Percentiles rank a stretch among this genome's conserved stretches.
Evolutionary conservation across 2,888 invertebrate species (phyloP).

Genomic region (Dusona sp.): DNA sequence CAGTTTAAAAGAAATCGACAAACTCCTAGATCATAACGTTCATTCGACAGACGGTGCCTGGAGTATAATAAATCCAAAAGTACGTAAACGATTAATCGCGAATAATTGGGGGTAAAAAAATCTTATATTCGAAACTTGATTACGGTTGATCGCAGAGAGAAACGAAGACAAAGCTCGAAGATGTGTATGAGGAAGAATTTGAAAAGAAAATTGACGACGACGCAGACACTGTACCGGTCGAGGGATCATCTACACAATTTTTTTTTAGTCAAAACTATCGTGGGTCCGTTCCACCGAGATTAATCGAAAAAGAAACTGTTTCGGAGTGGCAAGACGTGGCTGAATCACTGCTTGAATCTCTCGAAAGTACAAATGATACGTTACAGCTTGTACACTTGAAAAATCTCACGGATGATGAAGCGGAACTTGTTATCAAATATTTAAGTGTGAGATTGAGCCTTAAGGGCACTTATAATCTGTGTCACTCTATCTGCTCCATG

Average conservation of each 20-base stretch:
- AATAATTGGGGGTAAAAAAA: not conserved
- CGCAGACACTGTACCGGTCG: not conserved
- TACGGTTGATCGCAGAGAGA: slow-evolving; percentile 3
- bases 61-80: slow-evolving; percentile 62
- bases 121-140: not conserved
- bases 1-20: slow-evolving; percentile 67
- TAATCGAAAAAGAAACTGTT: not conserved
- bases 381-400: slow-evolving; percentile 72
- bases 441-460: slow-evolving; percentile 73
- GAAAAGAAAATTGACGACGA: slow-evolving; percentile 12
- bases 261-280: slow-evolving; percentile 70
- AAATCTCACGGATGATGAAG: slow-evolving; percentile 72
- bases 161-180: not conserved
- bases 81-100: not conserved
- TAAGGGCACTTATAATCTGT: slow-evolving; percentile 76
- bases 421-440: slow-evolving; percentile 69
- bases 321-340: slow-evolving; percentile 68
- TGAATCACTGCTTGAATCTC: slow-evolving; percentile 74
- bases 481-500: slow-evolving; percentile 74
- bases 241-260: slow-evolving; percentile 44
- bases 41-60: slow-evolving; percentile 67
- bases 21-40: slow-evolving; percentile 61
- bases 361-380: slow-evolving; percentile 72
- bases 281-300: slow-evolving; percentile 1
- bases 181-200: not conserved